These are phyloP conservation scores for Charanyca ferruginea DNA, from an alignment of 2,888 invertebrate species.

Conservation along the genomic window DNA sequence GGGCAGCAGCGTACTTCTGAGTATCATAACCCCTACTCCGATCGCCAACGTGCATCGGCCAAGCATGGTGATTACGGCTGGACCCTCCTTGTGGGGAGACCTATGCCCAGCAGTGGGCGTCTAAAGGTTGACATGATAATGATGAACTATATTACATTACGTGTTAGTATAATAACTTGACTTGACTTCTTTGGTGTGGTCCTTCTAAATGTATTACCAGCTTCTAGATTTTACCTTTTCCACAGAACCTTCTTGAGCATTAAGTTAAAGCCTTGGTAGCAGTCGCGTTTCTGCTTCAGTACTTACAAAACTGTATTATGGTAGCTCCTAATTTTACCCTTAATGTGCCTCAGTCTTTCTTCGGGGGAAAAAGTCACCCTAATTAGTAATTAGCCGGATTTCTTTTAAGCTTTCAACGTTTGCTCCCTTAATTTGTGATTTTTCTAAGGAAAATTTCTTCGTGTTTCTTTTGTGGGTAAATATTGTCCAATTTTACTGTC, in stretches of 20 bases:
- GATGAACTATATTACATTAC: too few species aligned
- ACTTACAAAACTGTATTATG: constrained; percentile 48
- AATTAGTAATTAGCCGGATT: constrained; percentile 63
- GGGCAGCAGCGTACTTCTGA: too few species aligned
- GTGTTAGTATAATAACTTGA: too few species aligned
- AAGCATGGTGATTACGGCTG: too few species aligned
- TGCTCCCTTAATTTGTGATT: constrained; percentile 47
- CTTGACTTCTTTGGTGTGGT: too few species aligned
- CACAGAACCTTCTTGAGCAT: constrained; percentile 26
- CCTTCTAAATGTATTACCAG: too few species aligned
- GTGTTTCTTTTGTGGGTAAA: constrained; percentile 35
- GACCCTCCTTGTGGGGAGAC: too few species aligned
- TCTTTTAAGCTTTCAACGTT: constrained; percentile 52
- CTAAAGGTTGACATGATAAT: too few species aligned
- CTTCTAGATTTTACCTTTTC: constrained; percentile 21
- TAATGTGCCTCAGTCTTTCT: constrained; percentile 44
- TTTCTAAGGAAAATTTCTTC: constrained; percentile 21
- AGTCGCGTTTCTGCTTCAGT: constrained; percentile 20
- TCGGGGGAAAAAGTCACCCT: constrained; percentile 57
- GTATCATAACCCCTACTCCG: too few species aligned
- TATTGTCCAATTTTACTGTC: constrained; percentile 48
- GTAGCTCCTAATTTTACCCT: constrained; percentile 46
- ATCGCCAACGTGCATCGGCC: too few species aligned
- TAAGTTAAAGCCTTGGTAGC: constrained; percentile 33
- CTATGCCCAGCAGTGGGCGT: too few species aligned